phyloP scores from a whole-genome alignment of 2,888 invertebrate genomes.

The Tortricodes alternella region DNA sequence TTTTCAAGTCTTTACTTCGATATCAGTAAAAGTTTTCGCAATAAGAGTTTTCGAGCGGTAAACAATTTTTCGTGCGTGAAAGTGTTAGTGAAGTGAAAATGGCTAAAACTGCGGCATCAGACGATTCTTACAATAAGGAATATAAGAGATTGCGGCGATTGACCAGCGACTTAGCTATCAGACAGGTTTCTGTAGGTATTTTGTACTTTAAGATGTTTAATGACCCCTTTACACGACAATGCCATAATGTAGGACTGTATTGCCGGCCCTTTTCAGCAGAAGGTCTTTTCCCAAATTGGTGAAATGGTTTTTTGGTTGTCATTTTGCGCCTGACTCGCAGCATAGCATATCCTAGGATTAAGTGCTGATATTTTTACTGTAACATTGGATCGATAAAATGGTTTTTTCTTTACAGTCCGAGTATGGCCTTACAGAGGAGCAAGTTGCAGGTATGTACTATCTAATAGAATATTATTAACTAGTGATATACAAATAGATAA shows the following conservation, averaged over 20 bases:
- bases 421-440: slow-evolving; percentile 94
- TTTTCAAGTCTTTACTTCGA: slow-evolving; percentile 34
- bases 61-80: slow-evolving; percentile 28
- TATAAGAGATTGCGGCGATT: slow-evolving; percentile 86
- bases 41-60: slow-evolving; percentile 36
- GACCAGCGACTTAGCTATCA: slow-evolving; percentile 86
- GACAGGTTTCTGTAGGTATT: slow-evolving; percentile 86
- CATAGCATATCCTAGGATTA: no score
- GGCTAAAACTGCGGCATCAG: slow-evolving; percentile 51
- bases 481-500: not conserved
- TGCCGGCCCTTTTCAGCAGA: no score
- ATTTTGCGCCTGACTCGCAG: no score
- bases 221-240: not conserved
- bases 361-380: no score
- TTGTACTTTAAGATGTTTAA: slow-evolving; percentile 62
- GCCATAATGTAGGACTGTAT: no score
- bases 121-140: slow-evolving; percentile 85
- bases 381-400: no score
- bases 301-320: no score
- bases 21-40: slow-evolving; percentile 37
- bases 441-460: slow-evolving; percentile 88
- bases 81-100: slow-evolving; percentile 22
- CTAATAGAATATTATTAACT: slow-evolving; percentile 47
- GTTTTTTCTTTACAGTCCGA: slow-evolving; percentile 86
- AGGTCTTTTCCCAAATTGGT: no score